Percentiles rank a stretch among this genome's conserved stretches.
Evolutionary conservation across 2,797 vertebrate genomes (phyloP).

Genomic region (Neosilurus mollespiculum): DNA sequence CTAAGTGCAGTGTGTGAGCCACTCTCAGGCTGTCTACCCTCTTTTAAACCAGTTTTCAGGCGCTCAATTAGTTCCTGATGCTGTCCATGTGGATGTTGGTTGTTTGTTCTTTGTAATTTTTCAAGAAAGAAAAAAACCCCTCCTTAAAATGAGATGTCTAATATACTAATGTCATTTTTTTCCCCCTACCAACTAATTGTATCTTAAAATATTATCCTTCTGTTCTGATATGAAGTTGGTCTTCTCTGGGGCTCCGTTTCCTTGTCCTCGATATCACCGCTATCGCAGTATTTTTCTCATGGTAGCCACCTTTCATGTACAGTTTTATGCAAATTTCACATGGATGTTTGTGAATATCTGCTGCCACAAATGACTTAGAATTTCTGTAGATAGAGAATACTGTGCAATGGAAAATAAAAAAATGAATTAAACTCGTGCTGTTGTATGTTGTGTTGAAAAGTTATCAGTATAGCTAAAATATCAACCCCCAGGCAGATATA

Average conservation of each 20-base stretch:
- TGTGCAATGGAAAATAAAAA: constrained; percentile 80
- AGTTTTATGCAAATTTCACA: constrained; percentile 80
- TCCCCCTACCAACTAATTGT: constrained; percentile 38
- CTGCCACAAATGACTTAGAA: constrained; percentile 81
- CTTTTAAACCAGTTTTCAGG: constrained; percentile 50
- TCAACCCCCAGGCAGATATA: neutral
- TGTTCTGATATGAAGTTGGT: constrained; percentile 68
- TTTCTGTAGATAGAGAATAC: constrained; percentile 83
- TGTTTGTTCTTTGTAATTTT: constrained; percentile 58
- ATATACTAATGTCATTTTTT: constrained; percentile 44
- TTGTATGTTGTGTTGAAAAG: constrained; percentile 34
- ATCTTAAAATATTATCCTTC: constrained; percentile 57
- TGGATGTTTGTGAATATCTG: constrained; percentile 83
- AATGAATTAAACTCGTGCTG: constrained; percentile 64
- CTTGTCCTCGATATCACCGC: constrained; percentile 70
- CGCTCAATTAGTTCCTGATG: constrained; percentile 68
- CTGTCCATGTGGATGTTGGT: constrained; percentile 66
- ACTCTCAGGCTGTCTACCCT: constrained; percentile 16
- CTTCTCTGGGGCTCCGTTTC: constrained; percentile 23
- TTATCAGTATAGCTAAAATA: neutral
- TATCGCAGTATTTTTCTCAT: constrained; percentile 79
- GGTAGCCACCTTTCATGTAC: constrained; percentile 80
- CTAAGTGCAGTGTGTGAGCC: constrained; percentile 40
- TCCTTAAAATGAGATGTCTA: constrained; percentile 61
- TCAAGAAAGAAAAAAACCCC: constrained; percentile 59